Percentiles rank a stretch among this genome's conserved stretches.
phyloP scores from a whole-genome alignment of 2,113 vertebrate species.

The Pseudorectes ferrugineus region DNA sequence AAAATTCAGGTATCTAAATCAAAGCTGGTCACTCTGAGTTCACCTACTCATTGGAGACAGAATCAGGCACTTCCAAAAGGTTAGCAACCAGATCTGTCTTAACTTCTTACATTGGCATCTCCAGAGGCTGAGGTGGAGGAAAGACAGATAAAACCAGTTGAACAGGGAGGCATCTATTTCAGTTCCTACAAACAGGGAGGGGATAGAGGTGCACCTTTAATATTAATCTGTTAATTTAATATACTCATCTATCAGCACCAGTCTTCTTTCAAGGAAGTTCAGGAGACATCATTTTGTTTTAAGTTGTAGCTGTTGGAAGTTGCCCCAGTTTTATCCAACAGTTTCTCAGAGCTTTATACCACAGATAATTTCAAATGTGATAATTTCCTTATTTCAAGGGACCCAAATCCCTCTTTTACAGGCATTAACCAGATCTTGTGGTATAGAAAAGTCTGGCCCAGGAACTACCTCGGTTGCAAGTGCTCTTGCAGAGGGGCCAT shows the following conservation, averaged over 20 bases:
- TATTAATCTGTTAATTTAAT: no score
- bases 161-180: not conserved
- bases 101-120: not conserved
- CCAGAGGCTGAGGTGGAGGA: not conserved
- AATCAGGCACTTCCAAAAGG: not conserved
- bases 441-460: not conserved
- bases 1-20: not conserved
- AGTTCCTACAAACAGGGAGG: not conserved
- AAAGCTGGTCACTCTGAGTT: not conserved
- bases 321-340: not conserved
- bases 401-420: not conserved
- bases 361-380: not conserved
- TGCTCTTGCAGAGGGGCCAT: not conserved
- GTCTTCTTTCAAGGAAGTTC: not conserved
- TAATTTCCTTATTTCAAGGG: not conserved
- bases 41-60: not conserved
- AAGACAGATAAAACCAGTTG: not conserved
- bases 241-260: not conserved
- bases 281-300: not conserved
- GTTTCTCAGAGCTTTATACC: not conserved
- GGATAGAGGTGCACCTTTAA: not conserved
- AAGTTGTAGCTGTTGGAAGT: not conserved
- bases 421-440: not conserved
- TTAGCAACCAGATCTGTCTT: not conserved
- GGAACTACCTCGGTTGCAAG: not conserved